phyloP scores from a whole-genome alignment of 2,888 invertebrate species.

The Penaeus monodon region DNA sequence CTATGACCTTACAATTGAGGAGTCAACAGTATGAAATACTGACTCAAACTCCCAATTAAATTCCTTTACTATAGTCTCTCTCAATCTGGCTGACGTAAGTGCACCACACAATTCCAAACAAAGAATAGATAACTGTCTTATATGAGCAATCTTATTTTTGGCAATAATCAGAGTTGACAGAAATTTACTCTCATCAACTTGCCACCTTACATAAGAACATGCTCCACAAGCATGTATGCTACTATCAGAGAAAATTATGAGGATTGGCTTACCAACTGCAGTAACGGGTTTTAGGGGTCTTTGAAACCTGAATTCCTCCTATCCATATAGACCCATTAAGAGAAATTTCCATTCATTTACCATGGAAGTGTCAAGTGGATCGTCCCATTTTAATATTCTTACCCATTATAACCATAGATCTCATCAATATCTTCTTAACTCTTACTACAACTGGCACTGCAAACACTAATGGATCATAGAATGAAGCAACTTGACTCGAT shows the following conservation, averaged over 20 bases:
- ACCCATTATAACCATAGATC: background rate
- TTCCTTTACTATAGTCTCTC: constrained; percentile 15
- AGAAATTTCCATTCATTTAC: background rate
- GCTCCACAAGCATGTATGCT: constrained; percentile 21
- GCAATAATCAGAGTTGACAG: background rate
- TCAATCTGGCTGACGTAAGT: constrained; percentile 13
- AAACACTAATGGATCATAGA: constrained; percentile 34
- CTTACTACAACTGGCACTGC: background rate
- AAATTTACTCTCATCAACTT: background rate
- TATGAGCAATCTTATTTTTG: constrained; percentile 20
- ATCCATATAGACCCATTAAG: background rate
- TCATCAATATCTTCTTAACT: constrained; percentile 10
- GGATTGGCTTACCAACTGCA: constrained; percentile 16
- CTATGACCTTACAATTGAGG: constrained; percentile 18
- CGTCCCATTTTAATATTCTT: constrained; percentile 23
- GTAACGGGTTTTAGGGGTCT: constrained; percentile 10
- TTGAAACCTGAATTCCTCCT: background rate
- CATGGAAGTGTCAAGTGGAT: background rate
- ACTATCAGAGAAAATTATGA: constrained; percentile 24
- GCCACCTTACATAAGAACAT: constrained; percentile 37
- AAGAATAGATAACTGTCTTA: constrained; percentile 14
- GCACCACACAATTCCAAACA: constrained; percentile 24
- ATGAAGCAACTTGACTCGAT: constrained; percentile 26
- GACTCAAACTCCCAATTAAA: constrained; percentile 14
- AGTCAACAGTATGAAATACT: constrained; percentile 22